phyloP scores from a whole-genome alignment of 2,113 vertebrate genomes.

The Phyllostomus discolor region DNA sequence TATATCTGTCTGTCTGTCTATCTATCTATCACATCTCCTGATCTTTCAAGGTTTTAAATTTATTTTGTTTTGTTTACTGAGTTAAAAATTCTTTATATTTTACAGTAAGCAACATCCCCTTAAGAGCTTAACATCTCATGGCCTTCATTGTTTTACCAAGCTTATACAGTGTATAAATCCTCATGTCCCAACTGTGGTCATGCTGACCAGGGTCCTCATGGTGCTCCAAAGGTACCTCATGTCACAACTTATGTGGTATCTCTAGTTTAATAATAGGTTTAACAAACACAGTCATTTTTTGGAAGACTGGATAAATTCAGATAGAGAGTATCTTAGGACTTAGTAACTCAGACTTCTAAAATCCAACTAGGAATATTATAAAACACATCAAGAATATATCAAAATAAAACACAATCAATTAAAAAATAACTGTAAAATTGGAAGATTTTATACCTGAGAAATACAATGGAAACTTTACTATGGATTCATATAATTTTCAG shows the following conservation, averaged over 20 bases:
- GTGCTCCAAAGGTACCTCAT: background rate
- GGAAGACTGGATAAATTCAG: background rate
- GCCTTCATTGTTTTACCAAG: background rate
- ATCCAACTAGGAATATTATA: background rate
- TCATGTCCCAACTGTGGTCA: background rate
- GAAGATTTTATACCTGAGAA: background rate
- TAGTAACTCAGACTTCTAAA: background rate
- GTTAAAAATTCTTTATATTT: background rate
- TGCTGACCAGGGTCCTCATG: background rate
- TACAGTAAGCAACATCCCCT: background rate
- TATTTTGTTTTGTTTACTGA: conserved; percentile 3
- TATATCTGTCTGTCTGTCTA: too few relatives aligned
- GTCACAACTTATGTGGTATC: background rate
- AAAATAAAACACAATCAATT: background rate
- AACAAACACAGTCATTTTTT: background rate
- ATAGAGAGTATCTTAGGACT: background rate
- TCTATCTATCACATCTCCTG: background rate
- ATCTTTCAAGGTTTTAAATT: conserved; percentile 22
- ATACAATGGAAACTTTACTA: background rate
- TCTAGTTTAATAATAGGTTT: background rate
- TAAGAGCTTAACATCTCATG: background rate
- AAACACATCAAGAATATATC: background rate
- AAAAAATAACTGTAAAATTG: background rate
- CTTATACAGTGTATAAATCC: background rate
- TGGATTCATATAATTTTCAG: conserved; percentile 27